Evolutionary conservation across 2,888 invertebrate genomes (phyloP).

Genomic region (Sminthurinus aureus): DNA sequence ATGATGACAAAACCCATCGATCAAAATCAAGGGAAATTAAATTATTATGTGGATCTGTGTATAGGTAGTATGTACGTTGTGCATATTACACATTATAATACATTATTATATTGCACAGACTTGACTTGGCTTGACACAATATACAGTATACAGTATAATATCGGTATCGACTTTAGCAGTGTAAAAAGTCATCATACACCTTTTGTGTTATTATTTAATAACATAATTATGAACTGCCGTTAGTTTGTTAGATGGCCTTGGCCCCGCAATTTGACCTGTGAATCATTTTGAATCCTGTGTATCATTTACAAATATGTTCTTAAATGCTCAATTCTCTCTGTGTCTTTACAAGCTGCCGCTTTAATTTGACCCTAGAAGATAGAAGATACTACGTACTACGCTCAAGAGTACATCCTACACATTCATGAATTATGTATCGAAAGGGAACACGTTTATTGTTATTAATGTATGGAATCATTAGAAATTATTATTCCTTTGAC

Average conservation of each 20-base stretch:
- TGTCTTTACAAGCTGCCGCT: background rate
- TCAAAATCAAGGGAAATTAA: background rate
- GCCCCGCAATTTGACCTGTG: background rate
- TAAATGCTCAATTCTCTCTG: background rate
- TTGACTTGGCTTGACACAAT: background rate
- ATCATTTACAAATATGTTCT: background rate
- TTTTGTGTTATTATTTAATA: background rate
- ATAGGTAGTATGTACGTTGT: background rate
- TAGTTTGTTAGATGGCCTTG: slow-evolving; percentile 1
- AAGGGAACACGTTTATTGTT: background rate
- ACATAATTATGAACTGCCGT: background rate
- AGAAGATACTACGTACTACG: too few species aligned
- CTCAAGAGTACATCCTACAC: too few species aligned
- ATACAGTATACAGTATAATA: too few species aligned
- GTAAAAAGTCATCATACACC: slow-evolving; percentile 3
- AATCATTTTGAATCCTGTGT: background rate
- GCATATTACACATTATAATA: background rate
- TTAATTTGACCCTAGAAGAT: background rate
- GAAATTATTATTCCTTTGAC: slow-evolving; percentile 52
- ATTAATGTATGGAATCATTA: slow-evolving; percentile 44
- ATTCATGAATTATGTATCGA: too few species aligned
- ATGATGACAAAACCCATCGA: background rate
- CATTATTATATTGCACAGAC: background rate
- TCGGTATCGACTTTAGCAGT: background rate
- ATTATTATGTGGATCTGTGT: background rate